These are phyloP conservation scores for Glaucopsyche alexis DNA, from an alignment of 2,888 invertebrate species.

Conservation along the genomic window DNA sequence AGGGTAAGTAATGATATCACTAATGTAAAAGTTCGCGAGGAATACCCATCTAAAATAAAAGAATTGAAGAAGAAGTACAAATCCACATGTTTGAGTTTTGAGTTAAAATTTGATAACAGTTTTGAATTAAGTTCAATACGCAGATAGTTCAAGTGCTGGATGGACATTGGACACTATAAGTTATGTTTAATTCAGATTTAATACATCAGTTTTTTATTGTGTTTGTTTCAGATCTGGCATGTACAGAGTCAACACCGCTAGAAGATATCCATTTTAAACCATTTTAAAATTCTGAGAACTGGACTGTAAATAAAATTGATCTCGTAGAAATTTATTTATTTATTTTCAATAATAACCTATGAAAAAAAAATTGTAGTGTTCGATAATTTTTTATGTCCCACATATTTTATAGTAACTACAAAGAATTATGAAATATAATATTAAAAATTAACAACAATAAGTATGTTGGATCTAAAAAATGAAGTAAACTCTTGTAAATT, in stretches of 20 bases:
- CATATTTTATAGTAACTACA: background rate
- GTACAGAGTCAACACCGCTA: constrained; percentile 47
- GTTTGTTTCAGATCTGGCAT: constrained; percentile 47
- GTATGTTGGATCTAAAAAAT: background rate
- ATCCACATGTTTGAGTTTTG: no score
- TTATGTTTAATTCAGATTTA: background rate
- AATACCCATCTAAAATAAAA: no score
- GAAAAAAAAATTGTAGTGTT: no score
- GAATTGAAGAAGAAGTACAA: no score
- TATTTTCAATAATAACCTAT: background rate
- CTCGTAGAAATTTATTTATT: background rate
- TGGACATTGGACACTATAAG: no score
- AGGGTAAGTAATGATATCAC: constrained; percentile 46
- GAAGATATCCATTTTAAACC: constrained; percentile 48
- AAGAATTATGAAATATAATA: no score
- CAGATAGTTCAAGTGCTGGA: no score
- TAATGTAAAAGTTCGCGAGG: no score
- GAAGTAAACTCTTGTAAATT: no score
- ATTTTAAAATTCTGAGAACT: background rate
- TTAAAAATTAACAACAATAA: background rate
- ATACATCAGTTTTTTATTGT: background rate
- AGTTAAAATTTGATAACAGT: no score
- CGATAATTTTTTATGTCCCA: no score
- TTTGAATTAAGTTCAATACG: no score
- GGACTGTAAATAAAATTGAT: background rate